These are phyloP conservation scores for Lutraria rhynchaena DNA, from an alignment of 1,140 invertebrate species.

Conservation along the genomic window DNA sequence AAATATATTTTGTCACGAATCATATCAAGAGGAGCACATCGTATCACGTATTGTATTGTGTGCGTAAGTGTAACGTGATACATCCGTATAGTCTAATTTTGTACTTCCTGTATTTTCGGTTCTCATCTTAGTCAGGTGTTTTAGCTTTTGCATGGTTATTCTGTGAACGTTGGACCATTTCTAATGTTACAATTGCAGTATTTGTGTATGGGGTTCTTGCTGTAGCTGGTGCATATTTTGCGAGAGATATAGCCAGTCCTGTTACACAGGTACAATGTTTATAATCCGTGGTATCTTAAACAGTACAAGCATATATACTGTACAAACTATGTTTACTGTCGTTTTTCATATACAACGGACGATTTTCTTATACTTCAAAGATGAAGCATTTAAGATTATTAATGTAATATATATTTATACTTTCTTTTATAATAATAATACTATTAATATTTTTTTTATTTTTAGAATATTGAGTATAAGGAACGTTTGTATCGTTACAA, in stretches of 20 bases:
- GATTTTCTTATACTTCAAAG: not conserved
- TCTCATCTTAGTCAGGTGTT: not conserved
- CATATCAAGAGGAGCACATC: too few species aligned
- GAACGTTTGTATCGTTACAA: too few species aligned
- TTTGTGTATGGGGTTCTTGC: slow-evolving; percentile 55
- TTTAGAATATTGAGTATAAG: too few species aligned
- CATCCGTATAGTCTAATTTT: too few species aligned
- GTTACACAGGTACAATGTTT: slow-evolving; percentile 69
- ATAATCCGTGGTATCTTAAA: too few species aligned
- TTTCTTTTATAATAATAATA: not conserved
- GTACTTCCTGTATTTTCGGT: not conserved
- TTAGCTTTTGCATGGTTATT: not conserved
- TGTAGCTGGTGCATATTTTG: slow-evolving; percentile 65
- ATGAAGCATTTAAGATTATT: not conserved
- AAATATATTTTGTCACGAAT: too few species aligned
- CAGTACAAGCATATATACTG: not conserved
- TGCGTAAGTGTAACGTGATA: too few species aligned
- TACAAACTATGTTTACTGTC: not conserved
- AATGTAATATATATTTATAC: not conserved
- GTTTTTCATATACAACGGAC: not conserved
- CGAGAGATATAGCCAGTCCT: slow-evolving; percentile 55
- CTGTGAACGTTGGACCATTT: not conserved
- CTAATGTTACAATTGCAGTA: slow-evolving; percentile 50
- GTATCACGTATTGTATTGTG: too few species aligned
- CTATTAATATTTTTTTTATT: not conserved